A percentile compares a stretch with the other conserved stretches of the same genome.
Conservation (phyloP, 2,888 invertebrate species). For the Nomada fucata region DNA sequence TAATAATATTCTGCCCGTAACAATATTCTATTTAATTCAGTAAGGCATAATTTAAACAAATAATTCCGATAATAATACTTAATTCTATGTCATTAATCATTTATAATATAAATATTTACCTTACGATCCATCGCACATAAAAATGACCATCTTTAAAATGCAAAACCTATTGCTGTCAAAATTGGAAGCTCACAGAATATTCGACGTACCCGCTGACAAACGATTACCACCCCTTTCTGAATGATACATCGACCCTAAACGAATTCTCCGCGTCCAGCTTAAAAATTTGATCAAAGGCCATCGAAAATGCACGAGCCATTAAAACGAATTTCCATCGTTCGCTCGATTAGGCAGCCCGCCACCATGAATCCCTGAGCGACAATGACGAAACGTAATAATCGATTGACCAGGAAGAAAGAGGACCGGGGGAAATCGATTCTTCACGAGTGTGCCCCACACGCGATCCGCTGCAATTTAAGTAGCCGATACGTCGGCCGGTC, state of each 20-base stretch:
- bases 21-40: too few species aligned
- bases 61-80: too few species aligned
- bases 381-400: conserved; percentile 4
- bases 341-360: background rate
- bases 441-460: background rate
- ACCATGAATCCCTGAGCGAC: background rate
- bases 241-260: background rate
- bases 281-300: background rate
- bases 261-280: background rate
- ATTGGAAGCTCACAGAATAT: background rate
- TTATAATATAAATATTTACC: too few species aligned
- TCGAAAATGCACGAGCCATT: too few species aligned
- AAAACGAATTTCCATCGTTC: background rate
- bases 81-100: too few species aligned
- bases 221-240: background rate
- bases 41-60: too few species aligned
- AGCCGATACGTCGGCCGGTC: conserved; percentile 57
- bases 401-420: background rate
- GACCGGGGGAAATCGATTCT: conserved; percentile 39
- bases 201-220: background rate
- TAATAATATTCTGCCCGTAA: too few species aligned
- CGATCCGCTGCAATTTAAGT: conserved; percentile 60
- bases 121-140: too few species aligned
- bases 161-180: too few species aligned
- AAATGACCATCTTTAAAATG: too few species aligned